Conservation (phyloP, 2,113 vertebrate genomes). For the Sardina pilchardus region DNA sequence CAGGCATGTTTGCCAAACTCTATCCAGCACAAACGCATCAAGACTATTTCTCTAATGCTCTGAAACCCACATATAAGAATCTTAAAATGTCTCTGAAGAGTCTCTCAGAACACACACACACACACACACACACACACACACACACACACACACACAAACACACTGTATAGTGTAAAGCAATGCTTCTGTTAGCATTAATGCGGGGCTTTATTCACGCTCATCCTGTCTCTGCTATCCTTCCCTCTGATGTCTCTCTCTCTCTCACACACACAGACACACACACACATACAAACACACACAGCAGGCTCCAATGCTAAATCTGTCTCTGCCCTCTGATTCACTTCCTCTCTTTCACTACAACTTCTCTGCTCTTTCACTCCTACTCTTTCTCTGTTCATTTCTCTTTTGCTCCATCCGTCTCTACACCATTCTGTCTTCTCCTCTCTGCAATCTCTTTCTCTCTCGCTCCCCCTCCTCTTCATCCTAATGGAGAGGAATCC, state of each 20-base stretch:
- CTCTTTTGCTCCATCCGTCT: background rate
- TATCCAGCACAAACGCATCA: too few species aligned
- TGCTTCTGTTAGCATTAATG: too few species aligned
- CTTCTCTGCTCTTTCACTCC: background rate
- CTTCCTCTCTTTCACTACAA: background rate
- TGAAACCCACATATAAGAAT: too few species aligned
- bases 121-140: background rate
- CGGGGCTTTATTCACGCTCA: background rate
- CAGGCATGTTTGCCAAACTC: too few species aligned
- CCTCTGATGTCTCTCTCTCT: background rate
- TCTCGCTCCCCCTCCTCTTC: background rate
- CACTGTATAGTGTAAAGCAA: too few species aligned
- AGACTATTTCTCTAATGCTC: too few species aligned
- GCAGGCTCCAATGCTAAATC: background rate
- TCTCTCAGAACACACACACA: too few species aligned
- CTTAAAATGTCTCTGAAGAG: too few species aligned
- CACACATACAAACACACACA: background rate
- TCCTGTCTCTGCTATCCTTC: background rate
- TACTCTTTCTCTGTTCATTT: background rate
- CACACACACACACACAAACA: too few species aligned
- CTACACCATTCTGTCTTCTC: background rate
- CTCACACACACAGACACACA: constrained; percentile 15
- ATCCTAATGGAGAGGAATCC: too few species aligned
- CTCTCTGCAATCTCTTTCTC: background rate
- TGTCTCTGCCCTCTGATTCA: constrained; percentile 10